Percentiles rank a stretch among this genome's conserved stretches.
These are phyloP conservation scores for Brevipalpus yothersi DNA, from an alignment of 1,140 invertebrate species.

Conservation along the genomic window DNA sequence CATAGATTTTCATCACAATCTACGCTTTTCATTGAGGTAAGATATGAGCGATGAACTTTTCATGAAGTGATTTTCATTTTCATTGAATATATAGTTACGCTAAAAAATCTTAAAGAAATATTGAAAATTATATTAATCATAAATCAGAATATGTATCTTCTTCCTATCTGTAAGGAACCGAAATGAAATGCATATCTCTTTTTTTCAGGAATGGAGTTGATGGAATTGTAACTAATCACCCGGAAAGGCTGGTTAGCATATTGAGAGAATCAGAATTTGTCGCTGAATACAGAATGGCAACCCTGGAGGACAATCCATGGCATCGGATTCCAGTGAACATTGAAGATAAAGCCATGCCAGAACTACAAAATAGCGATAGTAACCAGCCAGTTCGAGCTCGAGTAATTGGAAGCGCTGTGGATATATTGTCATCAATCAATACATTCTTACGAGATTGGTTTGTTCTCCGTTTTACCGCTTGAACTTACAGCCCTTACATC, in stretches of 20 bases:
- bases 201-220: constrained; percentile 9
- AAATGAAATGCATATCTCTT: no score
- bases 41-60: background rate
- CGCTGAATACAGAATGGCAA: constrained; percentile 7
- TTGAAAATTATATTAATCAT: no score
- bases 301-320: constrained; percentile 11
- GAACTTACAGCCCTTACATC: no score
- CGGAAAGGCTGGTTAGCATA: constrained; percentile 8
- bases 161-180: no score
- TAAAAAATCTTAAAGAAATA: no score
- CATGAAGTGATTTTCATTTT: background rate
- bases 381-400: background rate
- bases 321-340: background rate
- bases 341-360: background rate
- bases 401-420: background rate
- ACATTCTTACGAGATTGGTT: constrained; percentile 5
- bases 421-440: constrained; percentile 4
- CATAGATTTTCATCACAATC: constrained; percentile 10
- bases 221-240: constrained; percentile 14
- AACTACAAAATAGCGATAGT: no score
- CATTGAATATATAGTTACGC: no score
- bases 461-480: background rate
- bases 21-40: constrained; percentile 8
- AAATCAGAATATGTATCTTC: no score
- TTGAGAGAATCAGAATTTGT: constrained; percentile 10